A percentile compares a stretch with the other conserved stretches of the same genome.
phyloP scores from a whole-genome alignment of 2,113 vertebrate species.

The Chloropsis cyanopogon region DNA sequence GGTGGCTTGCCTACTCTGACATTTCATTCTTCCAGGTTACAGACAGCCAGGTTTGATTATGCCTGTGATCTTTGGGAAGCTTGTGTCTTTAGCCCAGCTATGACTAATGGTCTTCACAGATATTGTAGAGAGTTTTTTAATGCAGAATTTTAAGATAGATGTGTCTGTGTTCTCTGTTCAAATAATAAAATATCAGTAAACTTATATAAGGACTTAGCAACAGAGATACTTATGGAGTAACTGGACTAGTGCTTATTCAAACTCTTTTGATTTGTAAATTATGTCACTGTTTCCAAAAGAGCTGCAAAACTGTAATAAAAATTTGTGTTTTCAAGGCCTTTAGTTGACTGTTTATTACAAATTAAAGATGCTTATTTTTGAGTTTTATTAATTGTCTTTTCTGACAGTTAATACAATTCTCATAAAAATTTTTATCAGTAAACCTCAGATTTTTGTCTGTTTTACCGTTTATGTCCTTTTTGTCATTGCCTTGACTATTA shows the following conservation, averaged over 20 bases:
- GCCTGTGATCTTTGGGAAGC: background rate
- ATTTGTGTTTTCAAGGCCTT: background rate
- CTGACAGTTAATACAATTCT: background rate
- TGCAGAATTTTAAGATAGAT: background rate
- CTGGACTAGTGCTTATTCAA: background rate
- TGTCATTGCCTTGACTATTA: background rate
- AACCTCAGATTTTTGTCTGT: background rate
- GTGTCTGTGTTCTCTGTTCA: background rate
- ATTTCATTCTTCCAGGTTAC: background rate
- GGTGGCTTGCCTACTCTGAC: background rate
- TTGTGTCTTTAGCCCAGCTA: background rate
- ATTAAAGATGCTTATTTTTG: background rate
- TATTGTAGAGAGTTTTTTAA: background rate
- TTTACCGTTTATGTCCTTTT: background rate
- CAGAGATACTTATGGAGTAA: background rate
- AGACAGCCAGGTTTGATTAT: background rate
- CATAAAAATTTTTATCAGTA: background rate
- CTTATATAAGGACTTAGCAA: background rate
- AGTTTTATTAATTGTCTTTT: background rate
- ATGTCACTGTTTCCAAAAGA: background rate
- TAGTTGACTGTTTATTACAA: background rate
- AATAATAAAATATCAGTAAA: background rate
- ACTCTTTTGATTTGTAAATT: background rate
- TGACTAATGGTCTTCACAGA: background rate
- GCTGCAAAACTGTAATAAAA: background rate